Evolutionary conservation across 64 coral and sea anemone species (phyloP).

Genomic region (Montipora capricornis): DNA sequence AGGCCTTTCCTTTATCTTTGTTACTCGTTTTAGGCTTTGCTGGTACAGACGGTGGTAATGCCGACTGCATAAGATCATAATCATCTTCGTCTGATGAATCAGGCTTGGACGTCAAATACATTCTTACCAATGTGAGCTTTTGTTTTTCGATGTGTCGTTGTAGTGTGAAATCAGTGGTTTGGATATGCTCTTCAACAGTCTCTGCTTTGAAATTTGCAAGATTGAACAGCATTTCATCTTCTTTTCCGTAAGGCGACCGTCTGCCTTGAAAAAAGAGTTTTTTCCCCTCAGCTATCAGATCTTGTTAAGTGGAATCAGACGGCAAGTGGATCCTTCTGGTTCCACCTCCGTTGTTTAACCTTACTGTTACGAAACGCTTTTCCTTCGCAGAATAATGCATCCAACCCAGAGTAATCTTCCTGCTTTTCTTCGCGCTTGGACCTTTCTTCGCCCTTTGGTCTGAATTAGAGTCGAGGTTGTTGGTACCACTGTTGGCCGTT

Average conservation of each 20-base stretch:
- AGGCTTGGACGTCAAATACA: constrained; percentile 69
- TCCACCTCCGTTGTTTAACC: constrained; percentile 64
- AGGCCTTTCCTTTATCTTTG: constrained; percentile 36
- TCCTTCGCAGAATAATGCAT: constrained; percentile 35
- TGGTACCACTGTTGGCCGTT: background rate
- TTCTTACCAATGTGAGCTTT: constrained; percentile 52
- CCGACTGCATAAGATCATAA: constrained; percentile 21
- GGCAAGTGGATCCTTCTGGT: constrained; percentile 9
- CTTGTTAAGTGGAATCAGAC: background rate
- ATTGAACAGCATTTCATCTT: constrained; percentile 50
- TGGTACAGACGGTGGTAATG: background rate
- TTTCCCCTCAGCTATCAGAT: constrained; percentile 50
- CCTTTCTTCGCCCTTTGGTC: constrained; percentile 24
- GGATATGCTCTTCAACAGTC: constrained; percentile 4
- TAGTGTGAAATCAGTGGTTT: constrained; percentile 51
- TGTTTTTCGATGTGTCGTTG: constrained; percentile 54
- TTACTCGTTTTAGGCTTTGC: constrained; percentile 13
- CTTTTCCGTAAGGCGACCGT: constrained; percentile 33
- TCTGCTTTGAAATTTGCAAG: constrained; percentile 66
- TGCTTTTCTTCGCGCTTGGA: background rate
- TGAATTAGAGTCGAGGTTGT: background rate
- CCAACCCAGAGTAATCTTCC: constrained; percentile 60
- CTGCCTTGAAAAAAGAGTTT: constrained; percentile 49
- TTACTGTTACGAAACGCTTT: constrained; percentile 54
- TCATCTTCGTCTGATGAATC: constrained; percentile 1